Conservation (phyloP, 2,888 invertebrate genomes). For the Glaucopsyche alexis region DNA sequence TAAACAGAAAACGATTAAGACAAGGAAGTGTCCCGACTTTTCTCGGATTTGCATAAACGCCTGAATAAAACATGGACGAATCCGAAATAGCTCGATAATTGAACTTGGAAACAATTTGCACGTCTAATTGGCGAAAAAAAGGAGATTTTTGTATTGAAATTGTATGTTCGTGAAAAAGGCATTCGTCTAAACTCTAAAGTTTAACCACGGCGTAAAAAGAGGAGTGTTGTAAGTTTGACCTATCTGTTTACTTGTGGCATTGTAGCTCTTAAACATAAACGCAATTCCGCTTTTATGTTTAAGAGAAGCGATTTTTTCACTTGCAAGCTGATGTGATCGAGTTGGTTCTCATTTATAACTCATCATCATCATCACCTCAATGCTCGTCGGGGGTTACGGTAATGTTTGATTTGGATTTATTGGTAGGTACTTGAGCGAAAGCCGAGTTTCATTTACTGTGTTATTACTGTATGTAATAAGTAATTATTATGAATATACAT, state of each 20-base stretch:
- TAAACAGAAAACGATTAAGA: conserved; percentile 30
- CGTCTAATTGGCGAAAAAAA: background rate
- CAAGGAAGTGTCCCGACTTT: conserved; percentile 25
- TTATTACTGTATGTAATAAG: no score
- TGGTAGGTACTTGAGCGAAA: no score
- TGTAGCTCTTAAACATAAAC: background rate
- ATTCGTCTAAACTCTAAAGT: background rate
- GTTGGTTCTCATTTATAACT: no score
- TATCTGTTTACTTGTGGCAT: background rate
- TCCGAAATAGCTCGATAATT: conserved; percentile 16
- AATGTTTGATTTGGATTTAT: no score
- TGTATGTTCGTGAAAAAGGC: background rate
- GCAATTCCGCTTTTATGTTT: background rate
- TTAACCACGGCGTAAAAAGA: background rate
- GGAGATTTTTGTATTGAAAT: background rate
- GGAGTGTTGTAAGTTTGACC: background rate
- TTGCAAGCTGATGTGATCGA: no score
- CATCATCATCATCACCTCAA: no score
- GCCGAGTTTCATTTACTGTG: no score
- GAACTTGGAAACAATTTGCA: conserved; percentile 17
- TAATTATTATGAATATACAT: background rate
- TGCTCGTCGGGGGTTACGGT: no score
- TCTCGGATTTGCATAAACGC: conserved; percentile 27
- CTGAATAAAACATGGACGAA: conserved; percentile 30
- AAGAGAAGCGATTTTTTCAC: no score